phyloP scores from a whole-genome alignment of 2,888 invertebrate genomes.

The Caenorhabditis panamensis region DNA sequence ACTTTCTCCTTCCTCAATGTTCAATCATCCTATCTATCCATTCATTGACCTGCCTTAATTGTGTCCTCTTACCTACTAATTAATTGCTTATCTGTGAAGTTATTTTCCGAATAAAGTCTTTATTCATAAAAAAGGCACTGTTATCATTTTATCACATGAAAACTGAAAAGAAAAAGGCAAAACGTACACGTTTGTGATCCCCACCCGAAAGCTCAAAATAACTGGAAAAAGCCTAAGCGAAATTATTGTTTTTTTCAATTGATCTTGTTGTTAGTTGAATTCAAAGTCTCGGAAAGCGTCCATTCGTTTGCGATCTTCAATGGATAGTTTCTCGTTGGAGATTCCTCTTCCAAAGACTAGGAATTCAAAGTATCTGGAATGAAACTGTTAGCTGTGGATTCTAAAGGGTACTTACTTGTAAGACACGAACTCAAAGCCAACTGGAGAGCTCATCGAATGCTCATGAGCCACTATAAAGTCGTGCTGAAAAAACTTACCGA shows the following conservation, averaged over 20 bases:
- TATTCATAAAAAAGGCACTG: conserved; percentile 22
- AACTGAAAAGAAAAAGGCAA: conserved; percentile 31
- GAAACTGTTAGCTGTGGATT: background rate
- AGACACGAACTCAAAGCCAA: conserved; percentile 60
- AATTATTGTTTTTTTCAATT: conserved; percentile 28
- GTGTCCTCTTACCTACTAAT: conserved; percentile 29
- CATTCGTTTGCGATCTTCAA: conserved; percentile 61
- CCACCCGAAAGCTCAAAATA: conserved; percentile 36
- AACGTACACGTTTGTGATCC: conserved; percentile 49
- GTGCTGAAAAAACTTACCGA: conserved; percentile 24
- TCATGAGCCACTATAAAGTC: conserved; percentile 53
- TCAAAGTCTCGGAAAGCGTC: conserved; percentile 66
- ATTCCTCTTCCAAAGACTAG: conserved; percentile 65
- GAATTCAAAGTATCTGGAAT: conserved; percentile 64
- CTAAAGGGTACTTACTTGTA: conserved; percentile 51
- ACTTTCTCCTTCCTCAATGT: background rate
- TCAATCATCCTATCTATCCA: background rate
- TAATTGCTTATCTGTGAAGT: too few relatives aligned
- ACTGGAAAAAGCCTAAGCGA: conserved; percentile 1
- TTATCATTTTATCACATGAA: conserved; percentile 36
- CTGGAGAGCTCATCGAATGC: conserved; percentile 47
- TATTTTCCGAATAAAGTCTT: too few relatives aligned
- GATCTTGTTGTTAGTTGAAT: conserved; percentile 54
- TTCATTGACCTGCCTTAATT: background rate
- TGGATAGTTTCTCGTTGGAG: conserved; percentile 58